phyloP scores from a whole-genome alignment of 2,797 vertebrate genomes.

The Sarcophilus harrisii region DNA sequence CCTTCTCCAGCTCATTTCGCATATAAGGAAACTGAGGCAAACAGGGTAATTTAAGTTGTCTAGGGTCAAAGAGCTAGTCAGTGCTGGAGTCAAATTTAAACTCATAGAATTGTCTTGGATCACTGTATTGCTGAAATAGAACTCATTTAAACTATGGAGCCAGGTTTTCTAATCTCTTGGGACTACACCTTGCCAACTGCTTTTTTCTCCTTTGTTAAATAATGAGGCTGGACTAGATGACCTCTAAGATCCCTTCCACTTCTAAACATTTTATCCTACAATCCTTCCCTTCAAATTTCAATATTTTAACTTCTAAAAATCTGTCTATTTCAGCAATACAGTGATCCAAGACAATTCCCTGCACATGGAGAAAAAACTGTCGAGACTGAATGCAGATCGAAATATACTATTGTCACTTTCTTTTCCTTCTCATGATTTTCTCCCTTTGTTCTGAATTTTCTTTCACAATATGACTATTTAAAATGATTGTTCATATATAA shows the following conservation, averaged over 20 bases:
- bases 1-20: background rate
- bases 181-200: background rate
- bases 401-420: too few relatives aligned
- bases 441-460: too few relatives aligned
- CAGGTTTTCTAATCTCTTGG: background rate
- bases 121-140: too few relatives aligned
- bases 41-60: background rate
- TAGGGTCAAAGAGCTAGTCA: background rate
- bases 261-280: background rate
- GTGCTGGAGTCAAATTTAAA: background rate
- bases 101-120: too few relatives aligned
- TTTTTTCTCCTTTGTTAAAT: background rate
- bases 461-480: too few relatives aligned
- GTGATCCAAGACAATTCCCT: too few relatives aligned
- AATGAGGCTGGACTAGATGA: background rate
- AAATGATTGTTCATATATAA: too few relatives aligned
- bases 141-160: background rate
- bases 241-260: background rate
- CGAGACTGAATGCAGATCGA: too few relatives aligned
- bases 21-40: background rate
- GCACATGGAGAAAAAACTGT: too few relatives aligned
- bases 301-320: slow-evolving; percentile 42
- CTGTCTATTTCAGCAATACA: background rate
- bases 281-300: slow-evolving; percentile 40
- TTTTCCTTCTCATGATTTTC: too few relatives aligned